These are phyloP conservation scores for Lytechinus variegatus DNA, from an alignment of 35 echinoderm and acorn worm genomes.

Conservation along the genomic window DNA sequence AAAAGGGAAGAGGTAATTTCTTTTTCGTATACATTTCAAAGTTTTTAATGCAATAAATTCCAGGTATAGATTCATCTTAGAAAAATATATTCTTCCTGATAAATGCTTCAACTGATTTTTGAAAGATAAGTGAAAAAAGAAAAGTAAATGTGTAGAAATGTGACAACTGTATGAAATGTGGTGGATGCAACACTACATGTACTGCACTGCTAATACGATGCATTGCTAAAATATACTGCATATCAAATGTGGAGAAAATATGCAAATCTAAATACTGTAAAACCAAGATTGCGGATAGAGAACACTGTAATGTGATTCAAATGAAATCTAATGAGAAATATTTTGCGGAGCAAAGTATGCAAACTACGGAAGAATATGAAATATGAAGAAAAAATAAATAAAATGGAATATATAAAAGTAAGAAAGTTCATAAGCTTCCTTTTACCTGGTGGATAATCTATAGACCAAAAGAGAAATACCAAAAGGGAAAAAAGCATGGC, in stretches of 20 bases:
- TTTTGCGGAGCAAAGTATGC: too few species aligned
- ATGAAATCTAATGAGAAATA: too few species aligned
- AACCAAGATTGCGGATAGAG: neutral
- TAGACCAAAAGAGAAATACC: conserved; percentile 31
- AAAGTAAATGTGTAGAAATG: neutral
- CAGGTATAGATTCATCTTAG: too few species aligned
- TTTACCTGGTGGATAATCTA: conserved; percentile 35
- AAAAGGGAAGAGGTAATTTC: too few species aligned
- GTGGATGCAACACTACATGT: neutral
- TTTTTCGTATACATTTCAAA: too few species aligned
- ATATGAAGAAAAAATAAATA: too few species aligned
- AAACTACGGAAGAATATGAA: too few species aligned
- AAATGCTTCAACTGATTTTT: too few species aligned
- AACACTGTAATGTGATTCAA: neutral
- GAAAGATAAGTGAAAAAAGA: neutral
- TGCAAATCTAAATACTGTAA: neutral
- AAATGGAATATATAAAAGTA: neutral
- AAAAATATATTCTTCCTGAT: too few species aligned
- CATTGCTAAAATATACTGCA: neutral
- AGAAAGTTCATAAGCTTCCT: conserved; percentile 10
- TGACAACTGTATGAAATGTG: neutral
- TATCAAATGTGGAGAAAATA: neutral
- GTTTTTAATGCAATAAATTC: too few species aligned
- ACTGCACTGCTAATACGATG: neutral
- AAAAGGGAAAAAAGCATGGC: conserved; percentile 9